Conservation (phyloP, 1,140 invertebrate species). For the Sweltsa coloradensis region DNA sequence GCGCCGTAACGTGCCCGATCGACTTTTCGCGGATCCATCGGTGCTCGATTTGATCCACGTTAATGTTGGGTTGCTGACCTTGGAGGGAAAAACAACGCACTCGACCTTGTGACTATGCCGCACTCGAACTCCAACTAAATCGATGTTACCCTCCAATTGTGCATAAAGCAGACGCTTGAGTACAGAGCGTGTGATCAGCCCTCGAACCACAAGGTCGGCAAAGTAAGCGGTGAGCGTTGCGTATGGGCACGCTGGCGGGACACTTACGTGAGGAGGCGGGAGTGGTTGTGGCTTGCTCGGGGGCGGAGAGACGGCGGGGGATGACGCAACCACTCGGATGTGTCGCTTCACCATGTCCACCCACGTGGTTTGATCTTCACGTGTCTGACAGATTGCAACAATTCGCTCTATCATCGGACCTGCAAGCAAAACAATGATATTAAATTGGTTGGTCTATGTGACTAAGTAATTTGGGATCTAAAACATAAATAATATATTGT, state of each 20-base stretch:
- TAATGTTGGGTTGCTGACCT: constrained; percentile 30
- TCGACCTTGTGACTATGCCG: constrained; percentile 39
- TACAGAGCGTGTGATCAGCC: constrained; percentile 52
- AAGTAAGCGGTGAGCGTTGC: constrained; percentile 60
- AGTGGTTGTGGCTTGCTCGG: constrained; percentile 32
- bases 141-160: constrained; percentile 39
- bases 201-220: constrained; percentile 53
- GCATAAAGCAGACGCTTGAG: constrained; percentile 58
- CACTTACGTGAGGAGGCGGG: constrained; percentile 41
- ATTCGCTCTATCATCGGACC: constrained; percentile 84
- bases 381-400: constrained; percentile 70
- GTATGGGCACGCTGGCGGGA: constrained; percentile 49
- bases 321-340: constrained; percentile 34
- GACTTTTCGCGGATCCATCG: background rate
- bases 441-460: no score
- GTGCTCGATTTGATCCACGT: constrained; percentile 8
- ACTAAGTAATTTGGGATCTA: no score
- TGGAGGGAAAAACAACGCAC: constrained; percentile 36
- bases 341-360: constrained; percentile 61
- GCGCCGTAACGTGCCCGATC: constrained; percentile 1
- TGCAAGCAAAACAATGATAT: constrained; percentile 28
- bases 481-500: no score
- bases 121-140: constrained; percentile 35
- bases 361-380: constrained; percentile 77
- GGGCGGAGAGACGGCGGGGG: constrained; percentile 30